Evolutionary conservation across 2,797 vertebrate species (phyloP).

Genomic region (Cygnus olor): DNA sequence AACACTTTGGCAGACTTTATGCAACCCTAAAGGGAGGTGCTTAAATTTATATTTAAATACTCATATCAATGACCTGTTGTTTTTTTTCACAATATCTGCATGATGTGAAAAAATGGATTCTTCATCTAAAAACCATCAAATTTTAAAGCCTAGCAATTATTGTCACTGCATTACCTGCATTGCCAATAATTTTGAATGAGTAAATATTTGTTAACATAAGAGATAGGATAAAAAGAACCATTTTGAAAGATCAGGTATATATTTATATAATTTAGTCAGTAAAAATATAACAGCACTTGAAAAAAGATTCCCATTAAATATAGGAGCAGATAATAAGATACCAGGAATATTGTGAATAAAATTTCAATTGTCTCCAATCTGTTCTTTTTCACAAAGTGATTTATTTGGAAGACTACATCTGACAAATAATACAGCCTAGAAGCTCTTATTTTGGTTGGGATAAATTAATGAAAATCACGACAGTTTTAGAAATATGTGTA

Average conservation of each 20-base stretch:
- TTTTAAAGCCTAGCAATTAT: neutral
- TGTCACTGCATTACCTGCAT: neutral
- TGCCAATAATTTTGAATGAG: neutral
- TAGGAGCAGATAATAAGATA: neutral
- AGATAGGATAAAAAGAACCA: neutral
- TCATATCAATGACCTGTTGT: neutral
- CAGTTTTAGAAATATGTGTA: neutral
- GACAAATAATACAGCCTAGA: neutral
- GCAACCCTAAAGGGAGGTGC: neutral
- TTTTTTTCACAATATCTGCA: neutral
- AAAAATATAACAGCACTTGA: neutral
- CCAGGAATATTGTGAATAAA: neutral
- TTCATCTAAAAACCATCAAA: neutral
- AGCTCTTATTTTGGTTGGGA: neutral
- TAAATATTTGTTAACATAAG: neutral
- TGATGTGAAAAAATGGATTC: neutral
- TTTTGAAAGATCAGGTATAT: neutral
- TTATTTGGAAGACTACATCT: neutral
- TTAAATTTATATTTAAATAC: neutral
- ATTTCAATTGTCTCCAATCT: neutral
- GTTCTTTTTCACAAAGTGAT: neutral
- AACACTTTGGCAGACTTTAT: no score
- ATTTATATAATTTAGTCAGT: neutral
- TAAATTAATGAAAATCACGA: neutral
- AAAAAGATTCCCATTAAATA: neutral